Conservation (phyloP, 2,797 vertebrate genomes). For the Pipistrellus kuhlii region DNA sequence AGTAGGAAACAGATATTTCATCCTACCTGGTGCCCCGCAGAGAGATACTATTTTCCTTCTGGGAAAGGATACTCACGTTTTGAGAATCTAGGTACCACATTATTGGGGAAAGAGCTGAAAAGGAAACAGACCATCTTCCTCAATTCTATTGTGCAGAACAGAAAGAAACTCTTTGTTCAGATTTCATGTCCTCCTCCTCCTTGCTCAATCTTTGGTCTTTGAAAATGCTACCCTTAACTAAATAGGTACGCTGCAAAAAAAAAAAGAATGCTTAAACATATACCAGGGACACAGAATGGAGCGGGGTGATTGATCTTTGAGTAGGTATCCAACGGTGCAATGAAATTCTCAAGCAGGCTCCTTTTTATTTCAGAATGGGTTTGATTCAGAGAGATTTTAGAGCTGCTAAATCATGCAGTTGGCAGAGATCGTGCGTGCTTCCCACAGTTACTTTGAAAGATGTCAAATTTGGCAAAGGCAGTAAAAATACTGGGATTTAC, state of each 20-base stretch:
- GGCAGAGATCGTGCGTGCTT: constrained; percentile 86
- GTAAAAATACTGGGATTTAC: constrained; percentile 87
- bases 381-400: constrained; percentile 89
- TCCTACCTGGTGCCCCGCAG: constrained; percentile 66
- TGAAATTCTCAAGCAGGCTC: constrained; percentile 89
- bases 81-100: constrained; percentile 68
- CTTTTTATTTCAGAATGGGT: constrained; percentile 87
- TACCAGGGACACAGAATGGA: constrained; percentile 88
- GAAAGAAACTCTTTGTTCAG: constrained; percentile 80
- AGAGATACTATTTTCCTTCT: constrained; percentile 78
- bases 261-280: constrained; percentile 89
- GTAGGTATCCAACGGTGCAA: constrained; percentile 87
- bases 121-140: constrained; percentile 79
- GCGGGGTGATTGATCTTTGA: constrained; percentile 89
- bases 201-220: constrained; percentile 83
- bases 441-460: constrained; percentile 87
- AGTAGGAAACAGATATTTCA: constrained; percentile 76
- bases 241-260: constrained; percentile 84
- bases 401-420: constrained; percentile 88
- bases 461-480: constrained; percentile 89
- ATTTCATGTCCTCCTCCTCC: constrained; percentile 78
- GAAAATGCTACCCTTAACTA: constrained; percentile 88
- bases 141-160: constrained; percentile 72
- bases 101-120: constrained; percentile 66
- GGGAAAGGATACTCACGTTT: constrained; percentile 76